Evolutionary conservation across 2,888 invertebrate species (phyloP), one percentile per base, ranked within the genome.

Genomic region (Fragum fragum): DNA sequence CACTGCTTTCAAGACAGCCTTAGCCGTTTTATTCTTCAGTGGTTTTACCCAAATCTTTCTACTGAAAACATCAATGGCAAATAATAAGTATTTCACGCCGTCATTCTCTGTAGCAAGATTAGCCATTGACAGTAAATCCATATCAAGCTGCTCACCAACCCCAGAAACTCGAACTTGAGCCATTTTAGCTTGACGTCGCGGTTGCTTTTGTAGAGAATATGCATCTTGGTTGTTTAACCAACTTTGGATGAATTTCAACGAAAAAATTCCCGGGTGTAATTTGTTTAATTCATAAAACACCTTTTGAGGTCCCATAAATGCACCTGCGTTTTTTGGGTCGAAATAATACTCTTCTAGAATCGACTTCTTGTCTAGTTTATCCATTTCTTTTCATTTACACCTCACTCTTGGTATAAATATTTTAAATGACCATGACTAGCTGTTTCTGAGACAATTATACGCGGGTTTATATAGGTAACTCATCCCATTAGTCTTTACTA

Each of bases 1-100:
- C 66, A 80, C 57, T 52, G 73, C 80, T 3, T 39, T 23, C 26
- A 80, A 71, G 2, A 76, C 76, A 23, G 52, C 26, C 55, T 75
- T 74, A 16, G 63, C 79, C 2, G 72, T 76, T 47, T 75, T 80
- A 55, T 79, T 71, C 78, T 76, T 72, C 55, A 82, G 39, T 21
- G 77, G 78, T 73, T 66, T 57, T 16, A 85, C 73, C 77, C 81
- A 81, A 9, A 85, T 73, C 57, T 81, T 73, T 66, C 79, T 73
- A n/a, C 73, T 70, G 9, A 81, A 68, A 23, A 81, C 76, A 47
- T 85, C 81, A 52, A 85, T 76, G 1, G 59, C 81, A 28, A 70
- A 74, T 14, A 73, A 55, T 9, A 81, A 69, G 2, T 53, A 23
- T 57, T 73, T 70, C 69, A 81, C 68, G 28, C 61, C 81, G 75